Base-by-base conservation (phyloP, 2,113 vertebrate species). In the Motacilla tschutschensis region DNA sequence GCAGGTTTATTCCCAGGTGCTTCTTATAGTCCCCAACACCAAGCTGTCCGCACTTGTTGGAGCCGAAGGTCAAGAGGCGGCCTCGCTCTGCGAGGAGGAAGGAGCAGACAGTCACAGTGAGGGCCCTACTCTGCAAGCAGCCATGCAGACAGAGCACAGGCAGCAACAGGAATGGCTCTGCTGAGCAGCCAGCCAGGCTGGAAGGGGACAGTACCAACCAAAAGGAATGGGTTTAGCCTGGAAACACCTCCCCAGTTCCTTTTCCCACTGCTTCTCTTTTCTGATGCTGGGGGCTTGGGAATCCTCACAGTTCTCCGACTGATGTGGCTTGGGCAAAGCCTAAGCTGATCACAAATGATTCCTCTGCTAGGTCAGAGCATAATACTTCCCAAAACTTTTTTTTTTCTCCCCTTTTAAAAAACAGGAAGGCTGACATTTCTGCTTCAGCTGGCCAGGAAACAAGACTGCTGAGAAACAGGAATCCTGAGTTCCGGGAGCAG, bases 11-110 rank as follows among this genome's bases (percentile, higher is more conserved):
- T 63, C 98, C 98, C 64, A 97, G 96, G 84, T 98, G 98, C 89
- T 98, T 99, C 96, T 98, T 98, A 31, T 99, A 99, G 95, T 99
- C 98, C 50, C 98, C 99, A 75, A 99, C 98, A 17, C 99, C 99
- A 78, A 99, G 97, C 95, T 99, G 99, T 17, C 99, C 99, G 0
- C 97, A 99, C 91, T 99, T 99, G 96, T 99, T 99, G 93, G 98
- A 99, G 59, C 99, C 99, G 33, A 99, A 99, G 28, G 98, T 99
- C 94, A 99, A 96, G 84, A 99, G 95, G 43, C 98, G 98, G 59
- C 99, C 99, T 59, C 98, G 97, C 75, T 97, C 99, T 99, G 94
- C 54, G 36, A 89, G 31, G 83, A 93, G 40, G 95, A 91, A 89
- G 4, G 70, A 94, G 90, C 44, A 91, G 48, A 87, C 18, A 84